Evolutionary conservation across 2,888 invertebrate genomes (phyloP).

Genomic region (Podotricha telesiphe): DNA sequence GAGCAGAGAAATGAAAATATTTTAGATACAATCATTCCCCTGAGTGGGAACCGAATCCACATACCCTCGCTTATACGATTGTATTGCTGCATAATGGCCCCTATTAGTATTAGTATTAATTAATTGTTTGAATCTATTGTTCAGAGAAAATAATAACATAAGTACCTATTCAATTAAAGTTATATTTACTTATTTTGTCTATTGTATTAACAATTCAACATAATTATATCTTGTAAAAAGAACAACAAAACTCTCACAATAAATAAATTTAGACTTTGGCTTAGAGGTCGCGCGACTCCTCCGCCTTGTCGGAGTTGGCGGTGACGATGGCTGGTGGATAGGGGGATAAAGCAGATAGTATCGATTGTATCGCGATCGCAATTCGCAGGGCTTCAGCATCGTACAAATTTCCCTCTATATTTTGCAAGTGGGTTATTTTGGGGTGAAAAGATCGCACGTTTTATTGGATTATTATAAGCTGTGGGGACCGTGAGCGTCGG

Average conservation of each 20-base stretch:
- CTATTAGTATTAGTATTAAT: background rate
- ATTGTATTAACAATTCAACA: background rate
- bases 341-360: conserved; percentile 17
- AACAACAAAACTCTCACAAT: background rate
- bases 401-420: conserved; percentile 31
- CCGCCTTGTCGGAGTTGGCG: background rate
- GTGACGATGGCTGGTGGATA: background rate
- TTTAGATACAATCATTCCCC: no score
- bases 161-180: background rate
- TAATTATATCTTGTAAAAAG: background rate
- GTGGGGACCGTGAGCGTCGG: conserved; percentile 2
- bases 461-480: conserved; percentile 42
- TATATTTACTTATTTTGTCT: background rate
- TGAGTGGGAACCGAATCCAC: no score
- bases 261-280: background rate
- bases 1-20: no score
- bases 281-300: no score
- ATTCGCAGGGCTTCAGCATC: conserved; percentile 37
- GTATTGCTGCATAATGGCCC: no score
- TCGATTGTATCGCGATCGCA: conserved; percentile 31
- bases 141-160: background rate
- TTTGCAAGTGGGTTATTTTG: conserved; percentile 37
- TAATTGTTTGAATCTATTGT: background rate
- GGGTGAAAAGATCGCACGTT: conserved; percentile 34
- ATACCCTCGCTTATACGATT: no score